These are phyloP conservation scores for Camptogramma bilineatum DNA, from an alignment of 2,888 invertebrate genomes.

Conservation along the genomic window DNA sequence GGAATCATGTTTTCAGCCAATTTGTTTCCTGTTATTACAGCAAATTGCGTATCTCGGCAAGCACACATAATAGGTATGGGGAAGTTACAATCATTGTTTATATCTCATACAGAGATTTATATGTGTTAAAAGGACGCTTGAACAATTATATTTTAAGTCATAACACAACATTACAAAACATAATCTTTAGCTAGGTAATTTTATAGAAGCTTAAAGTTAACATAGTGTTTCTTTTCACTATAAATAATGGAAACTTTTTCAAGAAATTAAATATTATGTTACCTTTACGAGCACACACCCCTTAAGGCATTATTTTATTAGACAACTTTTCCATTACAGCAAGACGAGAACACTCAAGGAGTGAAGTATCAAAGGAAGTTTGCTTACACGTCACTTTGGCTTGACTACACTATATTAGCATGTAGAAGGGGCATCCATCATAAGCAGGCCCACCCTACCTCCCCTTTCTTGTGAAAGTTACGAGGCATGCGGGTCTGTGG, in stretches of 20 bases:
- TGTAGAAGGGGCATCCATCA: constrained; percentile 52
- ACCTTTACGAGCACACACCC: constrained; percentile 16
- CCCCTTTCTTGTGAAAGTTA: constrained; percentile 33
- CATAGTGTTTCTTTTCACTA: too few species aligned
- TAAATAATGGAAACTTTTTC: constrained; percentile 2
- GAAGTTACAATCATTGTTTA: too few species aligned
- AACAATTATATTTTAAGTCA: too few species aligned
- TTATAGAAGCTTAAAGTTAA: too few species aligned
- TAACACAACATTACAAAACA: too few species aligned
- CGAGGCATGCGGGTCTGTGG: constrained; percentile 33
- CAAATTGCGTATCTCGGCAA: too few species aligned
- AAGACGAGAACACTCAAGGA: constrained; percentile 52
- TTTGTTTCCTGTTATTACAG: too few species aligned
- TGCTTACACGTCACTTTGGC: constrained; percentile 63
- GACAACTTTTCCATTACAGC: constrained; percentile 54
- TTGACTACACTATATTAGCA: constrained; percentile 63
- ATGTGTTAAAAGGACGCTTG: too few species aligned
- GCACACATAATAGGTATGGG: too few species aligned
- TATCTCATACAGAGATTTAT: too few species aligned
- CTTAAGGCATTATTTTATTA: constrained; percentile 37
- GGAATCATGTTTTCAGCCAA: not conserved
- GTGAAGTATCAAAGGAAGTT: constrained; percentile 68
- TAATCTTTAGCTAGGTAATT: too few species aligned
- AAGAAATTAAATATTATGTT: constrained; percentile 4
- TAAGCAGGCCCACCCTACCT: constrained; percentile 44